Evolutionary conservation across 2,113 vertebrate genomes (phyloP), one percentile per base, ranked within the genome.

Genomic region (Diphyllodes magnificus): DNA sequence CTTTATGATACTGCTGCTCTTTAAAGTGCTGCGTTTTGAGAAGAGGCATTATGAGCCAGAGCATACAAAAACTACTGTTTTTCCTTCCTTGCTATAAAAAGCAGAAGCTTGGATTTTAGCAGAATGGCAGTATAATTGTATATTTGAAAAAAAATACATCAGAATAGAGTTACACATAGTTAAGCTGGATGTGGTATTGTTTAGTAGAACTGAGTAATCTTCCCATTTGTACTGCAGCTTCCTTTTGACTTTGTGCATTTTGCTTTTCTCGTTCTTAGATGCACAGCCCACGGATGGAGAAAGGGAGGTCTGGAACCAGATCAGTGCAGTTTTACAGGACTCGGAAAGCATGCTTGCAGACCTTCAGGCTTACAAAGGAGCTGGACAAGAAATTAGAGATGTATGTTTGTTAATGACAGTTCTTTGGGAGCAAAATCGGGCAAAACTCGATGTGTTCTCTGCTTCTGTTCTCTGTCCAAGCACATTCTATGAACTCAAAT

Each of bases 311-410:
- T 99, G 99, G 99, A 99, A 99, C 98, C 99, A 99, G 97, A 99
- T 99, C 97, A 99, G 99, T 81, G 98, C 99, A 1, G 99, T 99
- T 71, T 98, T 99, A 30, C 99, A 99, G 97, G 99, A 99, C 89
- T 99, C 99, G 0, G 99, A 99, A 98, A 99, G 98, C 96, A 99
- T 99, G 97, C 98, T 99, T 56, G 90, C 97, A 25, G 99, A 99
- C 91, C 98, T 99, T 68, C 99, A 99, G 97, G 98, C 99, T 10
- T 99, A 99, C 98, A 99, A 99, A 96, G 99, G 99, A 95, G 99
- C 99, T 2, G 99, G 99, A 53, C 99, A 99, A 85, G 99, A 99
- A 98, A 99, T 99, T 97, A 98, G 99, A 98, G 99, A 99, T 93
- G 99, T 99, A 98, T 70, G 98, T 81, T 98, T 95, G 39, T 49